Evolutionary conservation across 2,888 invertebrate species (phyloP), one percentile per base, ranked within the genome.

Genomic region (Antheraea yamamai): DNA sequence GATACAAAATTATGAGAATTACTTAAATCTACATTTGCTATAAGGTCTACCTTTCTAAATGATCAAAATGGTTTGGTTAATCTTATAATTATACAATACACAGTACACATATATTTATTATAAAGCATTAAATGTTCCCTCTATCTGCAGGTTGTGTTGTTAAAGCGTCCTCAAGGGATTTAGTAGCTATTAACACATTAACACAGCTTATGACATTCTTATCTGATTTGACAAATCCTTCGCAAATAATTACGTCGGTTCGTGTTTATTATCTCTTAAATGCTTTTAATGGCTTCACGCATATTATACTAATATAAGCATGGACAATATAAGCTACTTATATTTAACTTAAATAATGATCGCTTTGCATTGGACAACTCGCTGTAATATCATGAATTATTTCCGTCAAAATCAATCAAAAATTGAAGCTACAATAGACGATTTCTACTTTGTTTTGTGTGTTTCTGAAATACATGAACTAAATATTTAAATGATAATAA

Each of bases 151-250:
- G 12, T 68, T 8, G 39, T 68, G 39, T 68, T 35, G 20, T 30
- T 39, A 68, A 68, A 68, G 12, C 10, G 39, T 39, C 39, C 35
- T 16, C n/a, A 20, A 39, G 39, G 70, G 70, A n/a, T 20, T 30
- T 68, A 30, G 68, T 68, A 35, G 68, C 18, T 68, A 68, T 23
- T 12, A 61, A 61, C 64, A 26, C 26, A 66, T 70, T 39, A 70
- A 70, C 70, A 70, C 70, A 70, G 23, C 39, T n/a, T 12, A 7
- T 18, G 39, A n/a, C 39, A 39, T 39, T 39, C 39, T n/a, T 70
- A 70, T 35, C 70, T 39, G 39, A 20, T 30, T 35, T 35, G 16
- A 35, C 30, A 68, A 68, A 68, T 3, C 30, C 20, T 70, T 70
- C 70, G 20, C 70, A 70, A 20, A 7, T 39, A 39, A 70, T 35